These are phyloP conservation scores for Tinea trinotella DNA, from an alignment of 2,888 invertebrate genomes.

Conservation along the genomic window DNA sequence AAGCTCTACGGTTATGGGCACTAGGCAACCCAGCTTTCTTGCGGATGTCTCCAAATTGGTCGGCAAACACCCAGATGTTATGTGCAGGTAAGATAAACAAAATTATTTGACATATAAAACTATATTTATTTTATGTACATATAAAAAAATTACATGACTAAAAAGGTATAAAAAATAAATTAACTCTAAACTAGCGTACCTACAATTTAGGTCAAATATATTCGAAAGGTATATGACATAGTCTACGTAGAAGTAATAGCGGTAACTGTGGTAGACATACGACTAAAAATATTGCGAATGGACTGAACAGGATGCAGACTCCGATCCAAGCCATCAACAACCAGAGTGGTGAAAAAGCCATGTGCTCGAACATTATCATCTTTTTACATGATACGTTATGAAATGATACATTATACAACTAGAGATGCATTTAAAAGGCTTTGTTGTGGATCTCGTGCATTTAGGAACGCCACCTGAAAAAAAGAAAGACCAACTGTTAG, in stretches of 20 bases:
- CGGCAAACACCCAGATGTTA: no score
- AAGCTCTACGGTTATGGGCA: no score
- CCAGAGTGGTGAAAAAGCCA: conserved; percentile 67
- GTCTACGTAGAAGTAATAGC: conserved; percentile 75
- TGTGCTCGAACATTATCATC: conserved; percentile 54
- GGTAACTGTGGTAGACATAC: conserved; percentile 80
- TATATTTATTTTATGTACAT: no score
- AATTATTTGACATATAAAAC: no score
- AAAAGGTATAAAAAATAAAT: background rate
- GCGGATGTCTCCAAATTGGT: no score
- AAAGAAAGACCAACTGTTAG: conserved; percentile 24
- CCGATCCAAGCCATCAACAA: conserved; percentile 75
- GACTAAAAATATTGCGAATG: conserved; percentile 76
- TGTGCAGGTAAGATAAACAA: no score
- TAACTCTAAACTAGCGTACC: background rate
- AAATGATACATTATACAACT: background rate
- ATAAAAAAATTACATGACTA: background rate
- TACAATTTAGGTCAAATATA: conserved; percentile 49
- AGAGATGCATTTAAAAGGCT: background rate
- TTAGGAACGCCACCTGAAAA: conserved; percentile 67
- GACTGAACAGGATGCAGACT: conserved; percentile 76
- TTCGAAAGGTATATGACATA: conserved; percentile 78
- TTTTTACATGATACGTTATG: background rate
- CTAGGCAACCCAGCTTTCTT: no score
- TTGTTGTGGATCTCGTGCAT: conserved; percentile 27